Evolutionary conservation across 2,888 invertebrate species (phyloP).

Genomic region (Idaea biselata): DNA sequence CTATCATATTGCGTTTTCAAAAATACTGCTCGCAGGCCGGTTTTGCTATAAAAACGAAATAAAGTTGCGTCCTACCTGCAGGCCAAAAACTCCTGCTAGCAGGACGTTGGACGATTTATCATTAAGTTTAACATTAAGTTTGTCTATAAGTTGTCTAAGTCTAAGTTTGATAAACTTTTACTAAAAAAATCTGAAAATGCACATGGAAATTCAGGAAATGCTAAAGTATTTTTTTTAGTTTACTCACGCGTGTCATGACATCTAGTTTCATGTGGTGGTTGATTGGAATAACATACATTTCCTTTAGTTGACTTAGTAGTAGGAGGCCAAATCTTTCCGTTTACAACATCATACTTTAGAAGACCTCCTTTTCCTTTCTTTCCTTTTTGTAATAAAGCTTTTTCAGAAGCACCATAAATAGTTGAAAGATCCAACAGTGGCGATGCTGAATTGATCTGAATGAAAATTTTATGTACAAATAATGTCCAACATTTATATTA

Average conservation of each 20-base stretch:
- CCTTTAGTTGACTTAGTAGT: constrained; percentile 28
- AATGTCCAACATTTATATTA: background rate
- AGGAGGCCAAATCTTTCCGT: constrained; percentile 52
- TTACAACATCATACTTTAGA: constrained; percentile 40
- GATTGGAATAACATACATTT: constrained; percentile 37
- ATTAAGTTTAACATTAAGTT: too few species aligned
- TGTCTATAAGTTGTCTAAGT: too few species aligned
- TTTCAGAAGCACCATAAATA: constrained; percentile 35
- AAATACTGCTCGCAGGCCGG: too few species aligned
- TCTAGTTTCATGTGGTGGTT: constrained; percentile 35
- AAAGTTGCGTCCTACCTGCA: too few species aligned
- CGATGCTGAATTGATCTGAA: constrained; percentile 42
- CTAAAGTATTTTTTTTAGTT: background rate
- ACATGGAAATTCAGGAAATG: too few species aligned
- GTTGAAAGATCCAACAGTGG: constrained; percentile 40
- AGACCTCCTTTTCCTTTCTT: constrained; percentile 40
- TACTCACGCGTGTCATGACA: constrained; percentile 43
- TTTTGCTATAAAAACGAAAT: too few species aligned
- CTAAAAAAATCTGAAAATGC: too few species aligned
- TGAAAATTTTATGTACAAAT: background rate
- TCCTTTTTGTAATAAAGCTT: constrained; percentile 27
- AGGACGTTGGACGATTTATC: too few species aligned
- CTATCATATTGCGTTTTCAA: too few species aligned
- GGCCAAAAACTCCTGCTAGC: too few species aligned
- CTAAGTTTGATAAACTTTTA: too few species aligned